Evolutionary conservation across 2,888 invertebrate genomes (phyloP), one percentile per base, ranked within the genome.

Genomic region (Andrena hattorfiana): DNA sequence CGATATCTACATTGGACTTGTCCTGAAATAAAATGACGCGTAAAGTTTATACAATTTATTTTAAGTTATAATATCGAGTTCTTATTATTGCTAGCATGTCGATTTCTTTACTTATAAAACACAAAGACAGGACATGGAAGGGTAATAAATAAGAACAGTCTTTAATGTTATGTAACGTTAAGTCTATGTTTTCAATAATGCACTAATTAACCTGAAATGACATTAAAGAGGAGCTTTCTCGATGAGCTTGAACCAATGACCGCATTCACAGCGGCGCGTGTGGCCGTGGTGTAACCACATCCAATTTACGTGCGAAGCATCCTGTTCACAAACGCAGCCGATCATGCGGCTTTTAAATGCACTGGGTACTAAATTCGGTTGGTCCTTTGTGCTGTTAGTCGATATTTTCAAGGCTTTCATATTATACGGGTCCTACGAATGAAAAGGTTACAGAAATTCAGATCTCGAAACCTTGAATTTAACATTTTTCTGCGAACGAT

Each of bases 241-340:
- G 80, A 97, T 96, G 90, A 99, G 95, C 95, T 98, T 98, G 95
- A 98, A 99, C 98, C 98, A 99, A 94, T 99, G 97, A 77, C 99
- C 99, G 94, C 99, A 99, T 93, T 97, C 98, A 93, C 99, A 99
- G 90, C 99, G 97, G 93, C 97, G 97, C 82, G 98, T 97, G 90
- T 96, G 96, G 54, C 97, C 99, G 95, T 97, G 96, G 94, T 99
- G 97, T 91, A 99, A 95, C 97, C 98, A 98, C 97, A 99, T 98
- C 98, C 98, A 99, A 93, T 97, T 97, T 88, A 99, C 96, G 84
- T 96, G 95, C 75, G 97, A 97, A 70, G 98, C 96, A 93, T 99
- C 99, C 94, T 99, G 98, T 94, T 99, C 98, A 94, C 99, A 99
- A 94, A 99, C 96, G 94, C 99, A 99, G 83, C 99, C 99, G 87